Evolutionary conservation across 2,888 invertebrate genomes (phyloP), one percentile per base, ranked within the genome.

Genomic region (Incurvaria masculella): DNA sequence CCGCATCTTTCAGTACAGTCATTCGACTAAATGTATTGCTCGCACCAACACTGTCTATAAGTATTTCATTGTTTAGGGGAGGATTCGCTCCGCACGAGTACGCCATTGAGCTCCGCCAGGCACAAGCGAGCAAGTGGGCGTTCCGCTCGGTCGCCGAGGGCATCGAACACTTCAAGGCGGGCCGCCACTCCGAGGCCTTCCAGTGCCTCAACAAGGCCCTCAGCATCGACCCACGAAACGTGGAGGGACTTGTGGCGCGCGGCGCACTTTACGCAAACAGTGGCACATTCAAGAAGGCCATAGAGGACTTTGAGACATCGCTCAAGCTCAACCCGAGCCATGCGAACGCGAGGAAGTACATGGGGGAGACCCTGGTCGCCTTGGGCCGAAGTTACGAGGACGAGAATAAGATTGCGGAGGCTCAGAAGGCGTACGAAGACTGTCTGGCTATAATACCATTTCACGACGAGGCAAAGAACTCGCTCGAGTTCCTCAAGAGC

Each of bases 141-240:
- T 93, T 94, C 71, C 86, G 91, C 51, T 89, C 88, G 63, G 96
- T 97, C 20, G 93, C 94, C n/a, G 93, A 95, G 69, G 97, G 97
- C 20, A 95, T 97, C 60, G 90, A 91, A 63, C 91, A 92, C 74
- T 96, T 96, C 75, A 97, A 97, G 73, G 88, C 89, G 42, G 94
- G 94, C 42, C 85, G 91, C 58, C 94, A 94, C 68, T 88, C 92
- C 0, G 97, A 97, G 79, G 97, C 97, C 33, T 93, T 96, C 73
- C 94, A 94, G 66, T 94, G 94, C 64, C 81, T 95, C 41, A 95
- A 95, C 69, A 94, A 93, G 69, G 97, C 97, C 3, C 73, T 97
- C 45, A 91, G 86, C 65, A 95, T 95, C 59, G 95, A 95, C 72
- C 89, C 93, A 1, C 84, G 89, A 58, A 95, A 95, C 72, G 93